These are phyloP conservation scores for Eurypyga helias DNA, from an alignment of 2,113 vertebrate species.

Conservation along the genomic window DNA sequence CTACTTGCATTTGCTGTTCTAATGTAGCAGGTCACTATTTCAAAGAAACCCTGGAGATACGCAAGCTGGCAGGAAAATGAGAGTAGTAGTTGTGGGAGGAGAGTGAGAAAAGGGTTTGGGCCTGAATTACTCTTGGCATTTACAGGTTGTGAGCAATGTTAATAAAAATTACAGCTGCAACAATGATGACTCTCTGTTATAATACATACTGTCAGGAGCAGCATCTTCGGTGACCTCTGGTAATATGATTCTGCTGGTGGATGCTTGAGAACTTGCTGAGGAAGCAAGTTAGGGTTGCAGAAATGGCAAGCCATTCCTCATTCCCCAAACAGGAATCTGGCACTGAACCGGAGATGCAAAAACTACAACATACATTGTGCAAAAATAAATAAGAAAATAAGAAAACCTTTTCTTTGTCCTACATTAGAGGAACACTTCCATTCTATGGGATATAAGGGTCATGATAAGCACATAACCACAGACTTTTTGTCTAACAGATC, in stretches of 20 bases:
- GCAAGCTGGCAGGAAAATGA: neutral
- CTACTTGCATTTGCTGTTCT: neutral
- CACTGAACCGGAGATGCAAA: neutral
- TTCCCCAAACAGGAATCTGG: conserved; percentile 15
- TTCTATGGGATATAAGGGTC: neutral
- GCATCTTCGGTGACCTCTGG: conserved; percentile 38
- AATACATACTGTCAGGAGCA: conserved; percentile 36
- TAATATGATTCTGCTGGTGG: conserved; percentile 43
- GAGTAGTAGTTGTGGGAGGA: neutral
- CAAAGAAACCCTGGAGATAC: neutral
- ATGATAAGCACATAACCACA: neutral
- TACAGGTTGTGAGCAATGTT: conserved; percentile 33
- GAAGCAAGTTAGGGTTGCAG: conserved; percentile 24
- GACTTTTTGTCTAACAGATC: conserved; percentile 32
- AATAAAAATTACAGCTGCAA: conserved; percentile 60
- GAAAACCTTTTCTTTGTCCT: neutral
- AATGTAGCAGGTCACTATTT: conserved; percentile 37
- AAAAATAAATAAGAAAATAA: conserved; percentile 19
- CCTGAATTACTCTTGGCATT: conserved; percentile 37
- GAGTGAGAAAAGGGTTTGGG: neutral
- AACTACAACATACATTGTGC: neutral
- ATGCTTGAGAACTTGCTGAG: conserved; percentile 49
- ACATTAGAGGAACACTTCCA: neutral
- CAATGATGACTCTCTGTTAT: conserved; percentile 8
- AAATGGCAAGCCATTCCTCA: conserved; percentile 54